Evolutionary conservation across 2,113 vertebrate species (phyloP).

Genomic region (Cyanoderma ruficeps): DNA sequence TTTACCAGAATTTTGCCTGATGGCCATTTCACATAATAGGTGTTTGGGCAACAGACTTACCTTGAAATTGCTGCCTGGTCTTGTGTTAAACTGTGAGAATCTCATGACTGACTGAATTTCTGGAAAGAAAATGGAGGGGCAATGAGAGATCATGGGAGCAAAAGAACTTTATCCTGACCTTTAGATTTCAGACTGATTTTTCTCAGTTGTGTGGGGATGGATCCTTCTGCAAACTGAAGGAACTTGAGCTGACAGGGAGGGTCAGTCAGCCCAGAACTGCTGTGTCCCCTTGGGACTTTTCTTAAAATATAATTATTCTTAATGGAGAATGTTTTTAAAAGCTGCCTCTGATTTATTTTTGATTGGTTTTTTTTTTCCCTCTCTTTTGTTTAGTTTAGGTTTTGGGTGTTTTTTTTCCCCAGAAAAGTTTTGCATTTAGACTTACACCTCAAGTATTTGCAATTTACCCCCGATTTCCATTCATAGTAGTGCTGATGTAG

Average conservation of each 20-base stretch:
- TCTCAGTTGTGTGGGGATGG: neutral
- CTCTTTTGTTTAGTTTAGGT: neutral
- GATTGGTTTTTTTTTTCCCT: fast-evolving
- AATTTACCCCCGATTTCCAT: neutral
- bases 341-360: neutral
- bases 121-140: neutral
- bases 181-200: neutral
- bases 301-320: neutral
- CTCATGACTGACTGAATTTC: neutral
- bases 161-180: neutral
- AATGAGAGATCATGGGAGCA: neutral
- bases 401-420: fast-evolving
- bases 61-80: neutral
- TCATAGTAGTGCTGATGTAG: neutral
- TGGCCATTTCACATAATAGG: neutral
- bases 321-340: neutral
- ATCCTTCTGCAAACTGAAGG: neutral
- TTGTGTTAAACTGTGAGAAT: neutral
- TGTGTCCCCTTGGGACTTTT: neutral
- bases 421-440: neutral
- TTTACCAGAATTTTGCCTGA: neutral
- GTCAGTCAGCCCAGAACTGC: neutral
- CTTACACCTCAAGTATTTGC: neutral
- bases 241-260: neutral
- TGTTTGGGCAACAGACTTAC: neutral